Evolutionary conservation across 2,888 invertebrate species (phyloP).

Genomic region (Hydropsyche betteni): DNA sequence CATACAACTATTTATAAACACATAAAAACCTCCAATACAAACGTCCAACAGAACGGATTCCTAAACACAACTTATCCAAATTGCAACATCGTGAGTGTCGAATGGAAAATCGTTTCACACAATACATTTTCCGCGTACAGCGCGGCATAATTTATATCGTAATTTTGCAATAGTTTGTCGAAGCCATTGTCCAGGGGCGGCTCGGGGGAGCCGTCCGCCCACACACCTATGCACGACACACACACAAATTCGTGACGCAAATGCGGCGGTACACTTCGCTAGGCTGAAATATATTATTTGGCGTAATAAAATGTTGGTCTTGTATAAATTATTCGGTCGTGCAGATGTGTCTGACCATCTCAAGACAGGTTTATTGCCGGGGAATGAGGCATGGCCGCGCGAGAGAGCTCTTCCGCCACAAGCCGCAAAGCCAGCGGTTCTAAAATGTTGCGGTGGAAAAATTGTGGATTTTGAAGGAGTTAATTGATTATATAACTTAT

Average conservation of each 20-base stretch:
- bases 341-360: conserved; percentile 52
- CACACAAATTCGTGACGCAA: too few relatives aligned
- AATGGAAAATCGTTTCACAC: conserved; percentile 13
- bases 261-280: too few relatives aligned
- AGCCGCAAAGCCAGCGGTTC: conserved; percentile 14
- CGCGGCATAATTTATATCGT: too few relatives aligned
- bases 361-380: conserved; percentile 55
- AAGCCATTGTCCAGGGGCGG: conserved; percentile 18
- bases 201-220: conserved; percentile 10
- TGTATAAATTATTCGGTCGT: conserved; percentile 38
- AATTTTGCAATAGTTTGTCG: neutral
- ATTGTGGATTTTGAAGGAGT: too few relatives aligned
- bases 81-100: conserved; percentile 7
- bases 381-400: conserved; percentile 51
- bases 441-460: conserved; percentile 1
- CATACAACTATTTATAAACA: neutral
- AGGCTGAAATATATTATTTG: conserved; percentile 34
- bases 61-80: neutral
- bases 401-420: conserved; percentile 26
- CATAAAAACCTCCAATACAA: neutral
- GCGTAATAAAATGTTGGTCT: conserved; percentile 34
- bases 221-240: too few relatives aligned
- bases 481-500: too few relatives aligned
- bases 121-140: neutral
- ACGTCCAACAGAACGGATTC: neutral